Evolutionary conservation across 1,140 invertebrate genomes (phyloP), one percentile per base, ranked within the genome.

Genomic region (Ruditapes philippinarum): DNA sequence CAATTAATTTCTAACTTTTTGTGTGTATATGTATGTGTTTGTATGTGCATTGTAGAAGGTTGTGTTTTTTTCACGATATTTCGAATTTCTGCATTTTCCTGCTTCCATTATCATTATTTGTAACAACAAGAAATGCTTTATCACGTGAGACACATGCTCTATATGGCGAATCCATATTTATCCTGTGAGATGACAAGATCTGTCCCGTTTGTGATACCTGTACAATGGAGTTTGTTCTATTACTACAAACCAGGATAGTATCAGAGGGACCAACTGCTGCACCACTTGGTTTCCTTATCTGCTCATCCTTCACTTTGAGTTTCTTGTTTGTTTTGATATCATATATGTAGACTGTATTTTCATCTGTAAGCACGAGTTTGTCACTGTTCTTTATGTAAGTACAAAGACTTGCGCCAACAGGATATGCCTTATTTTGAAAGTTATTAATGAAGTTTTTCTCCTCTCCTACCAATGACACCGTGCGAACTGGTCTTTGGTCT

Each of bases 321-420:
- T 22, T 54, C 4, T 22, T 33, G 31, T 45, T 57, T 0, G 25
- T 79, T 33, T 31, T 31, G 12, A 57, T 54, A 31, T 79, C 76
- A 57, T 54, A 79, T 57, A 79, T 51, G 31, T 31, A 79, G n/a
- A 79, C 45, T 31, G 42, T 79, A 28, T 79, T n/a, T 17, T 36
- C 76, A 57, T 79, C 45, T 33, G 76, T 79, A 0, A 79, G 49
- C n/a, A 79, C 76, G 17, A 79, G 0, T 57, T 31, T 79, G 49
- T 79, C 54, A 40, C 33, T 51, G 42, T 22, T n/a, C 9, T 19
- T 40, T 19, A 79, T 36, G 36, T 79, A 79, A 28, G 45, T 57
- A 28, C 76, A 17, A 22, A 7, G 25, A 33, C 76, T 79, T 12
- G 25, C 38, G 4, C 2, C 76, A 31, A 12, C 5, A 54, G 45